Conservation (phyloP, 1,140 invertebrate species). For the Globodera ellingtonae region DNA sequence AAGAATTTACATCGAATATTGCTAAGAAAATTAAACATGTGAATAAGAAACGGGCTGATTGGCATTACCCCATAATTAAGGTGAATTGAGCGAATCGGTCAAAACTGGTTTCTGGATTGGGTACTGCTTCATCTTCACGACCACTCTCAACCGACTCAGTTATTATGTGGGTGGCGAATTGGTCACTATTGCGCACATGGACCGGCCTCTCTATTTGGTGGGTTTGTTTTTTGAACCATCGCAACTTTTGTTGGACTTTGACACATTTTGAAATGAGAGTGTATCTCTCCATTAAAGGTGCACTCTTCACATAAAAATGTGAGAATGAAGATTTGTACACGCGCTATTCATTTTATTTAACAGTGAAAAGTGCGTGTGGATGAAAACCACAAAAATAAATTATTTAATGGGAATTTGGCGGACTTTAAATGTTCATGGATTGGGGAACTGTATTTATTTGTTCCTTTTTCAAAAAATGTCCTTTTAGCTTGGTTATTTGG, state of each 20-base stretch:
- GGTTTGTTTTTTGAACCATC: not conserved
- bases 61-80: constrained; percentile 33
- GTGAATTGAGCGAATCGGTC: constrained; percentile 85
- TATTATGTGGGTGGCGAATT: constrained; percentile 99
- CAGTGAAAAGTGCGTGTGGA: not conserved
- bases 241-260: too few species aligned
- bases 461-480: not conserved
- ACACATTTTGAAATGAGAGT: too few species aligned
- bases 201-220: constrained; percentile 71
- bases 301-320: not conserved
- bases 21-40: not conserved
- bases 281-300: too few species aligned
- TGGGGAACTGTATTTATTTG: not conserved
- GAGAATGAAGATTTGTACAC: not conserved
- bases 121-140: constrained; percentile 99
- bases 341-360: not conserved
- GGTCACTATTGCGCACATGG: constrained; percentile 94
- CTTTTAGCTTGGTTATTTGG: constrained; percentile 87
- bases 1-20: not conserved
- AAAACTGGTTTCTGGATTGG: constrained; percentile 97
- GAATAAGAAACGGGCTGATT: too few species aligned
- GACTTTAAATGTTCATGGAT: not conserved
- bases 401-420: not conserved
- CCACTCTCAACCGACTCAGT: constrained; percentile 92
- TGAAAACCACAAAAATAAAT: not conserved